Evolutionary conservation across 2,888 invertebrate genomes (phyloP), one percentile per base, ranked within the genome.

Genomic region (Eristalis pertinax): DNA sequence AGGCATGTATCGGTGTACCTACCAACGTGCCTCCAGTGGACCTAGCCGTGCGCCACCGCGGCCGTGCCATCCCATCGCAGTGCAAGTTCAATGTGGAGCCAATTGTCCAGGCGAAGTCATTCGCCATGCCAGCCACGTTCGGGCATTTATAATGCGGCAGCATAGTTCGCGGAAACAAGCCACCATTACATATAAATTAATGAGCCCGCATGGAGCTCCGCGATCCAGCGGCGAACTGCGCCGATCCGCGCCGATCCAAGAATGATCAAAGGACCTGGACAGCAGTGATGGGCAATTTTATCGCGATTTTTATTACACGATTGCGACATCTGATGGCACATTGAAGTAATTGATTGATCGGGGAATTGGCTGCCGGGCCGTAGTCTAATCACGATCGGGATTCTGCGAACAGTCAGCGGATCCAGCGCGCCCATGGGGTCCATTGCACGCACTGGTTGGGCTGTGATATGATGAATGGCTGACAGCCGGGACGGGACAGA

Each of bases 101-200:
- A 83, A 86, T 86, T 83, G 86, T 86, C 85, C 86, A 78, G 19
- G 70, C 11, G 22, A 11, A 50, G 67, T 22, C 67, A 83, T 74
- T 83, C 72, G 24, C 86, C 65, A 86, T 86, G 86, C 86, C 78
- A 82, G 72, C 78, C 78, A 83, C 86, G 86, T 83, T 75, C 74
- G 74, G 32, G 67, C 81, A 85, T 85, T 85, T 77, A 81, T 85
- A 85, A 85, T 78, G 82, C 73, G 67, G 70, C 86, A 86, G 83
- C 78, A 78, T 78, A 86, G 74, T 86, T 86, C 86, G 86, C 86
- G 83, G 86, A 86, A 86, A 86, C 86, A 83, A 83, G 86, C 60
- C 82, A 72, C 74, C 83, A 78, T 83, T 83, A 86, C 82, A 86
- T 86, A 83, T 83, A 86, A 82, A 86, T 86, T 86, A 86, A 86